phyloP scores from a whole-genome alignment of 1,140 invertebrate species.

The Phortica variegata region DNA sequence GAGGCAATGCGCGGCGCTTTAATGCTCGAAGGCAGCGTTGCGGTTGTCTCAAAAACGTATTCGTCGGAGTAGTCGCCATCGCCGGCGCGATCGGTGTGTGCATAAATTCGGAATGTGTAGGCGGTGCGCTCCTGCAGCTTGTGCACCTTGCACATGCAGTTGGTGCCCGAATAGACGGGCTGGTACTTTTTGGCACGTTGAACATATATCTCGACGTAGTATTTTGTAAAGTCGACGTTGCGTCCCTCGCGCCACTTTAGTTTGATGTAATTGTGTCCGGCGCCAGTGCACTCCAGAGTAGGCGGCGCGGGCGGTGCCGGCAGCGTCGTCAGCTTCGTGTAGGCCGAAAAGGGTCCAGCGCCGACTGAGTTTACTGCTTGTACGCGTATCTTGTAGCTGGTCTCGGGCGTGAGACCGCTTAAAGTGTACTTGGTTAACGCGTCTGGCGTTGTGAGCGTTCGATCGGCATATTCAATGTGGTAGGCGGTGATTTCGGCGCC shows the following conservation, averaged over 20 bases:
- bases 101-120: slow-evolving; percentile 81
- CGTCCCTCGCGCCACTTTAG: slow-evolving; percentile 79
- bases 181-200: slow-evolving; percentile 68
- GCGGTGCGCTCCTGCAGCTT: slow-evolving; percentile 75
- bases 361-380: slow-evolving; percentile 83
- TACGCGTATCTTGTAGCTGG: slow-evolving; percentile 70
- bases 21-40: slow-evolving; percentile 75
- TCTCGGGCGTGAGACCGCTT: slow-evolving; percentile 61
- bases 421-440: slow-evolving; percentile 60
- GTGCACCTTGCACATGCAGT: slow-evolving; percentile 74
- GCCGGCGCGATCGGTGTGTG: slow-evolving; percentile 76
- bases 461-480: slow-evolving; percentile 71
- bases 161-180: slow-evolving; percentile 75
- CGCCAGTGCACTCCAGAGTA: slow-evolving; percentile 68
- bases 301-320: slow-evolving; percentile 77
- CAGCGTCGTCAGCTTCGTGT: slow-evolving; percentile 69
- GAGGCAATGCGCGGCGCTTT: slow-evolving; percentile 66
- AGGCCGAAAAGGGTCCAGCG: slow-evolving; percentile 72
- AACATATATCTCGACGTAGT: slow-evolving; percentile 77
- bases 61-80: slow-evolving; percentile 74
- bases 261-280: slow-evolving; percentile 78
- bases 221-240: slow-evolving; percentile 70
- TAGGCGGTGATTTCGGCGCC: slow-evolving; percentile 74
- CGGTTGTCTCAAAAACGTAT: slow-evolving; percentile 69
- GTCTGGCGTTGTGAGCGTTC: slow-evolving; percentile 62